phyloP scores from a whole-genome alignment of 2,888 invertebrate genomes.

The Limenitis camilla region DNA sequence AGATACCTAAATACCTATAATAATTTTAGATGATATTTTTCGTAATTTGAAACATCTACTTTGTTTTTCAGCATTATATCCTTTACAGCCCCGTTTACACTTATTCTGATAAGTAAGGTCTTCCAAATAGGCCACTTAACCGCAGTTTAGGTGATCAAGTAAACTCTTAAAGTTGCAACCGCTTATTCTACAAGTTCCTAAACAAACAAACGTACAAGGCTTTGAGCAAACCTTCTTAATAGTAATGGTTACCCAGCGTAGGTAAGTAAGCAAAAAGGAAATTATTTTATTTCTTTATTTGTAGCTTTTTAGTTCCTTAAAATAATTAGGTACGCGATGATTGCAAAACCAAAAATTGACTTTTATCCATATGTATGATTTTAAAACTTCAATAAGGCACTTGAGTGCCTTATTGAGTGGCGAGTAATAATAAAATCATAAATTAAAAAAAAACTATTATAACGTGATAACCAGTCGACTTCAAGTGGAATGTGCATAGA shows the following conservation, averaged over 20 bases:
- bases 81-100: constrained; percentile 15
- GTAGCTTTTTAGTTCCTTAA: too few relatives aligned
- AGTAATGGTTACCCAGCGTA: neutral
- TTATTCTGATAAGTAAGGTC: constrained; percentile 12
- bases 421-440: too few relatives aligned
- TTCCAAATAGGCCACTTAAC: constrained; percentile 16
- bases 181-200: constrained; percentile 28
- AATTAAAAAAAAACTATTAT: too few relatives aligned
- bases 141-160: constrained; percentile 19
- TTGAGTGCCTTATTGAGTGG: neutral
- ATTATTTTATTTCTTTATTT: too few relatives aligned
- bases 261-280: too few relatives aligned
- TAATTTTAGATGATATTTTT: neutral
- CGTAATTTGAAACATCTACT: neutral
- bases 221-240: constrained; percentile 8
- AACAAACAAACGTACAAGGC: constrained; percentile 20
- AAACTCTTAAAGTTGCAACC: constrained; percentile 22
- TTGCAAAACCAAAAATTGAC: too few relatives aligned
- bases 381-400: neutral
- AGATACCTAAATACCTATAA: too few relatives aligned
- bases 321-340: too few relatives aligned
- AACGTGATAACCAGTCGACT: too few relatives aligned
- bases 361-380: too few relatives aligned
- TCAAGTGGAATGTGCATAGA: too few relatives aligned
- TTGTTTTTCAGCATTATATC: neutral